Conservation (phyloP, 2,113 vertebrate genomes). For the Pristiophorus japonicus region DNA sequence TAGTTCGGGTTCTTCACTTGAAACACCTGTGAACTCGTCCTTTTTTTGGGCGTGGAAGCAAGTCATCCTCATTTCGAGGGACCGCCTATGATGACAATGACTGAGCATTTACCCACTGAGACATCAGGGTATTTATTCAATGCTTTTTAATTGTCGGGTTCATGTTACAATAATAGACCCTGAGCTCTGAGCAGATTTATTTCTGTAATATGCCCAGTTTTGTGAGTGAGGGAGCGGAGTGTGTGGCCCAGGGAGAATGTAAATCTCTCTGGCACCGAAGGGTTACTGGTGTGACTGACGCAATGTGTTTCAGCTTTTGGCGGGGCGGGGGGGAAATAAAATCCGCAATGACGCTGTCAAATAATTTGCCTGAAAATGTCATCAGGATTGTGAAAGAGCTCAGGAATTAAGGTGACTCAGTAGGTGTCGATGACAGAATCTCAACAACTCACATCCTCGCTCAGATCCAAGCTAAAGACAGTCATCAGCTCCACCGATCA, state of each 20-base stretch:
- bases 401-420: background rate
- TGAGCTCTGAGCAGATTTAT: background rate
- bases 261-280: background rate
- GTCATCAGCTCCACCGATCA: background rate
- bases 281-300: no score
- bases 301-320: background rate
- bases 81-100: no score
- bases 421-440: background rate
- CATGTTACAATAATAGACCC: background rate
- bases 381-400: background rate
- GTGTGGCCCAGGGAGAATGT: background rate
- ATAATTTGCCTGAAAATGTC: background rate
- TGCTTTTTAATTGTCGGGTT: background rate
- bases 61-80: no score
- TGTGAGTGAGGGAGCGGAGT: background rate
- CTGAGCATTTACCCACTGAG: background rate
- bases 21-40: no score
- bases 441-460: no score
- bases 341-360: background rate
- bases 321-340: background rate
- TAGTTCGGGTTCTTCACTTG: no score
- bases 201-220: background rate
- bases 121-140: background rate
- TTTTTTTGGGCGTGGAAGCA: no score
- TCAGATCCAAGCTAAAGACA: background rate